Evolutionary conservation across 2,113 vertebrate species (phyloP).

Genomic region (Uria aalge): DNA sequence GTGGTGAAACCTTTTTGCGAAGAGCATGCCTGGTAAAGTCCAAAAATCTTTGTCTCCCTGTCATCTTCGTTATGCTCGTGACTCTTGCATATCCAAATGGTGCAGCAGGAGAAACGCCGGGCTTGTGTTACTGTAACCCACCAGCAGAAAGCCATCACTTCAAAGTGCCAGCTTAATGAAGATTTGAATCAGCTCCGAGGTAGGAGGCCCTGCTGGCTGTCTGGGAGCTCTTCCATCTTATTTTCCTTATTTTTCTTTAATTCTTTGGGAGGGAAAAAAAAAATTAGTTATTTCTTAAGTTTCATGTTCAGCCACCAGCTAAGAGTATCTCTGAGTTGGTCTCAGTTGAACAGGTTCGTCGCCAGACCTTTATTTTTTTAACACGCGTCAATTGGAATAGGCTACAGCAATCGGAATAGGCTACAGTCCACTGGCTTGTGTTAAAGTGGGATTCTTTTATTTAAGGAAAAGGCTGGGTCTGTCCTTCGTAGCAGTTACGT

Average conservation of each 20-base stretch:
- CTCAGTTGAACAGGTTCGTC: background rate
- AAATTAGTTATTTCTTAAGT: background rate
- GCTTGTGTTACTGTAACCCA: background rate
- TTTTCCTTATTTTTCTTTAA: background rate
- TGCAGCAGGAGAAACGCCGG: background rate
- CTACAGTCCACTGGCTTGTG: background rate
- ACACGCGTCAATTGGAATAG: background rate
- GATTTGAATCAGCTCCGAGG: background rate
- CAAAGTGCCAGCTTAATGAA: background rate
- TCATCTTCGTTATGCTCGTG: background rate
- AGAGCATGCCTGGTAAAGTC: background rate
- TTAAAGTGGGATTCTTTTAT: background rate
- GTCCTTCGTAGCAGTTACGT: background rate
- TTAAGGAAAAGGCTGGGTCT: background rate
- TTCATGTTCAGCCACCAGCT: background rate
- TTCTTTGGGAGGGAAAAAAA: fast-evolving
- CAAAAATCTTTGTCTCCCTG: background rate
- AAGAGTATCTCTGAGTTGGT: background rate
- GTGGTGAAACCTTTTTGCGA: background rate
- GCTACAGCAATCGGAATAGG: background rate
- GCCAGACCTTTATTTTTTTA: background rate
- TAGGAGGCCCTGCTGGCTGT: background rate
- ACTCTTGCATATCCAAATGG: background rate
- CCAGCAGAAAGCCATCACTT: background rate
- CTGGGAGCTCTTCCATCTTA: background rate